These are phyloP conservation scores for Nixonia krombeini DNA, from an alignment of 1,140 invertebrate species.

Conservation along the genomic window DNA sequence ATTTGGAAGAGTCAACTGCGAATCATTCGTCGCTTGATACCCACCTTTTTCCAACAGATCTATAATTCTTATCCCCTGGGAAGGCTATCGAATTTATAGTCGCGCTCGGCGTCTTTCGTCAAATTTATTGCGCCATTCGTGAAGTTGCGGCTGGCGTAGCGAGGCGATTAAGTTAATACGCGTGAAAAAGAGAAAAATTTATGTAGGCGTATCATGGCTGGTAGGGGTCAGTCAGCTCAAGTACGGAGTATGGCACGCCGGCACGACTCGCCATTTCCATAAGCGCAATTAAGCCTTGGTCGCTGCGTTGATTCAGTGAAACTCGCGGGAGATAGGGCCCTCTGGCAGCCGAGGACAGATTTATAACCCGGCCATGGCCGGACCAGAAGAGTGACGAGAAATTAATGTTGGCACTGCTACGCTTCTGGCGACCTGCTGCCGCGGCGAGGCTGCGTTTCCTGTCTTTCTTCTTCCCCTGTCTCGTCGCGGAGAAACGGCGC, in stretches of 20 bases:
- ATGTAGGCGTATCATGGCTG: conserved; percentile 46
- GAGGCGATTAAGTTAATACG: conserved; percentile 52
- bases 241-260: conserved; percentile 29
- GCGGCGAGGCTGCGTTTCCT: conserved; percentile 15
- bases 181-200: conserved; percentile 51
- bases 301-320: conserved; percentile 44
- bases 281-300: conserved; percentile 46
- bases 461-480: not conserved
- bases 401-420: conserved; percentile 50
- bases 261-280: conserved; percentile 42
- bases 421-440: conserved; percentile 51
- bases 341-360: conserved; percentile 45
- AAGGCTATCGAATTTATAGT: conserved; percentile 52
- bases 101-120: conserved; percentile 45
- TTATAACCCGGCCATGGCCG: conserved; percentile 29
- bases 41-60: conserved; percentile 26
- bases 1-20: conserved; percentile 27
- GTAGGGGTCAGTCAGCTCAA: conserved; percentile 46
- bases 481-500: too few relatives aligned
- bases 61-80: conserved; percentile 48
- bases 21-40: not conserved
- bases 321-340: conserved; percentile 46
- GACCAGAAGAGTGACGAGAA: conserved; percentile 50
- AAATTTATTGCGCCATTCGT: conserved; percentile 46
- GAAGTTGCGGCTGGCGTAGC: conserved; percentile 37